Evolutionary conservation across 2,113 vertebrate genomes (phyloP).

Genomic region (Lamprologus sp.): DNA sequence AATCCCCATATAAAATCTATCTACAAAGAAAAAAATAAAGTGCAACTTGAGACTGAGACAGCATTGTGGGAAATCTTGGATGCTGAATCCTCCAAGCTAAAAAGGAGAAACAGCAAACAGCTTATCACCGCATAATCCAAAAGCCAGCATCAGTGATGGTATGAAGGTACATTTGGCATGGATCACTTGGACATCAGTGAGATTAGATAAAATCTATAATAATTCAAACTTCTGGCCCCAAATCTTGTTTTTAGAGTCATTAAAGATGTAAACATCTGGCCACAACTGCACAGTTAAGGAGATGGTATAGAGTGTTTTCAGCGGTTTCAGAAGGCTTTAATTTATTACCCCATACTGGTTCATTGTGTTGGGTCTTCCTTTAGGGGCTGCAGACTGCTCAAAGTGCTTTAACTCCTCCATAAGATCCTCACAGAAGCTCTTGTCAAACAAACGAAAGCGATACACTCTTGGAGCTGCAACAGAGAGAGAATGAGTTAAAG

Average conservation of each 20-base stretch:
- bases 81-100: neutral
- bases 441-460: constrained; percentile 81
- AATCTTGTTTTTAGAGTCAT: neutral
- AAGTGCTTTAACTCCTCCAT: constrained; percentile 91
- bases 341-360: constrained; percentile 89
- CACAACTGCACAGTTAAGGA: neutral
- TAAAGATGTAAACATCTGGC: neutral
- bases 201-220: neutral
- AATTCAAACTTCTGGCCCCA: neutral
- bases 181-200: neutral
- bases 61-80: neutral
- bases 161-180: neutral
- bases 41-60: neutral
- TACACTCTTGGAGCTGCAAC: constrained; percentile 80
- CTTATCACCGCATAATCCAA: neutral
- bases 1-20: neutral
- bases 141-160: neutral
- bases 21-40: neutral
- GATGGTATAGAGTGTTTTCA: neutral
- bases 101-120: neutral
- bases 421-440: constrained; percentile 79
- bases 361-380: constrained; percentile 95
- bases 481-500: neutral
- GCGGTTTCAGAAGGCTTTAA: neutral
- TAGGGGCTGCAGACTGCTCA: constrained; percentile 83